These are phyloP conservation scores for Herpetotheres cachinnans DNA, from an alignment of 2,113 vertebrate species.

Conservation along the genomic window DNA sequence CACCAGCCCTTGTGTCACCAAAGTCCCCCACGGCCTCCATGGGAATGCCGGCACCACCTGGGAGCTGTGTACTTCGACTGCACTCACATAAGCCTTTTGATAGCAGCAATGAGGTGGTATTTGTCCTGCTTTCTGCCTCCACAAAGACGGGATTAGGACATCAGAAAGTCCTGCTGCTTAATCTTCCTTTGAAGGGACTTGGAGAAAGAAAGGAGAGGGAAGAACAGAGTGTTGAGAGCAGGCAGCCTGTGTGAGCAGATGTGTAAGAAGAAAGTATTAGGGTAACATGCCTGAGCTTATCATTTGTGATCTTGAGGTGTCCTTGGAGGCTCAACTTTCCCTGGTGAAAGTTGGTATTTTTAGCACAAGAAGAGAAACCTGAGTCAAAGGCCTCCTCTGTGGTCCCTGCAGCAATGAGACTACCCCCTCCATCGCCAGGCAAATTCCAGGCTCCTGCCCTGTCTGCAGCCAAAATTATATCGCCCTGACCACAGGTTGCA, in stretches of 20 bases:
- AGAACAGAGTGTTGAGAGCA: accelerated
- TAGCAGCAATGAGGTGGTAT: background rate
- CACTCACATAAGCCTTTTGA: background rate
- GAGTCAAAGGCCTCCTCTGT: accelerated
- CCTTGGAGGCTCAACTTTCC: background rate
- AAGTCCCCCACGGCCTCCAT: accelerated
- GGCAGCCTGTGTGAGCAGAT: background rate
- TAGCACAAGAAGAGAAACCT: background rate
- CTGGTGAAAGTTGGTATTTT: background rate
- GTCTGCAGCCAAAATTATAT: background rate
- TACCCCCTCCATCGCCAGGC: background rate
- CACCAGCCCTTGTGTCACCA: background rate
- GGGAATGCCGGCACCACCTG: background rate
- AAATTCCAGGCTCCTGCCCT: background rate
- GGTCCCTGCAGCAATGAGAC: background rate
- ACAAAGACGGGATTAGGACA: background rate
- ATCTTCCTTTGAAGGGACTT: background rate
- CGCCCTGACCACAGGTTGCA: too few species aligned
- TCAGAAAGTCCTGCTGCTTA: background rate
- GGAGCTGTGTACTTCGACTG: background rate
- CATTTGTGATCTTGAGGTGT: background rate
- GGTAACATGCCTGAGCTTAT: background rate
- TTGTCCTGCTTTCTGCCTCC: background rate
- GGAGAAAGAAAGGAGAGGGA: background rate
- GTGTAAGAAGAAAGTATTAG: background rate